Evolutionary conservation across 2,797 vertebrate genomes (phyloP).

Genomic region (Tragopan temminckii): DNA sequence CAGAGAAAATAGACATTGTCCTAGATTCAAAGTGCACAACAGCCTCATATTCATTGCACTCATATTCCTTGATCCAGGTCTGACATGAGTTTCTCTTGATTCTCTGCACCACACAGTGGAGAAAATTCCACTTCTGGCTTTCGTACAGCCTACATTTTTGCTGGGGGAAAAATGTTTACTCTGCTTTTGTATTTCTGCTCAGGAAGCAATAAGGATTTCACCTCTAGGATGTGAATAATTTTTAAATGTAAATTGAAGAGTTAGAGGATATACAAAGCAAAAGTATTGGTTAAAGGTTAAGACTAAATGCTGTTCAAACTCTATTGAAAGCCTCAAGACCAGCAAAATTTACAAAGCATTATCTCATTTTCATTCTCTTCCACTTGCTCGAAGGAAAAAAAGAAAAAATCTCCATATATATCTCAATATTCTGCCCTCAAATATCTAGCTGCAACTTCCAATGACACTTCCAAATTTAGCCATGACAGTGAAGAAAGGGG

Average conservation of each 20-base stretch:
- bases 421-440: constrained; percentile 15
- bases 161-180: not conserved
- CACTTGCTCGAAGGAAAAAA: not conserved
- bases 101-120: not conserved
- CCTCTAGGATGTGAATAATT: not conserved
- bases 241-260: not conserved
- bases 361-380: constrained; percentile 6
- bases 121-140: not conserved
- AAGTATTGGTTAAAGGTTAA: not conserved
- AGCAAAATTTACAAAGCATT: not conserved
- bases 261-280: not conserved
- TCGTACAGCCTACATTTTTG: not conserved
- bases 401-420: not conserved
- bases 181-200: not conserved
- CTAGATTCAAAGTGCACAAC: constrained; percentile 2
- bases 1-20: constrained; percentile 14
- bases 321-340: not conserved
- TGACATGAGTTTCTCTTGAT: not conserved
- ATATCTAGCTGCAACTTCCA: constrained; percentile 11
- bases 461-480: constrained; percentile 40
- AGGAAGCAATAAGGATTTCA: not conserved
- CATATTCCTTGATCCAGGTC: not conserved
- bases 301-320: not conserved
- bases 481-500: not conserved
- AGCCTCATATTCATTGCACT: not conserved